A percentile compares a stretch with the other conserved stretches of the same genome.
These are phyloP conservation scores for Schizotus pectinicornis DNA, from an alignment of 2,888 invertebrate species.

Conservation along the genomic window DNA sequence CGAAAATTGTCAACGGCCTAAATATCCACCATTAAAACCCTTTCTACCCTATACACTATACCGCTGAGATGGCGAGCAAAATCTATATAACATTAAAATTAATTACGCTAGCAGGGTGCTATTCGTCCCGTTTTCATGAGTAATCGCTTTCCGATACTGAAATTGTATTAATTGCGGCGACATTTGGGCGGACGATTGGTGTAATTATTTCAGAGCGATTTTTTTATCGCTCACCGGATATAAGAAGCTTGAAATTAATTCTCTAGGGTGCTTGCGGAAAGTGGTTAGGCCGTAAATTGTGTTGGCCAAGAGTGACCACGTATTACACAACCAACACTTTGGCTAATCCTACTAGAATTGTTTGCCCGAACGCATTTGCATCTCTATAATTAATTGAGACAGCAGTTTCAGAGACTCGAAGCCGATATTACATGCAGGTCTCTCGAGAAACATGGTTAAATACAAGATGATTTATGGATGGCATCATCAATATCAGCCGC, in stretches of 20 bases:
- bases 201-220: not conserved
- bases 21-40: constrained; percentile 18
- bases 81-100: constrained; percentile 17
- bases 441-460: constrained; percentile 1
- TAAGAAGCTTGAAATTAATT: constrained; percentile 10
- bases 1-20: constrained; percentile 16
- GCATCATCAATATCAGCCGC: not conserved
- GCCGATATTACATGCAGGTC: not conserved
- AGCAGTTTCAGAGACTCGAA: constrained; percentile 26
- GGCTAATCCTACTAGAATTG: constrained; percentile 37
- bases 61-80: not conserved
- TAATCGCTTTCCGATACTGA: constrained; percentile 23
- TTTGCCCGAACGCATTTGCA: constrained; percentile 35
- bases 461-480: constrained; percentile 5
- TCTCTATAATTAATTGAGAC: constrained; percentile 32
- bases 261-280: constrained; percentile 2
- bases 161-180: constrained; percentile 20
- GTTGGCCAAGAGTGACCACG: constrained; percentile 31
- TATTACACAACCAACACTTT: constrained; percentile 29
- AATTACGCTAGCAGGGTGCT: constrained; percentile 11
- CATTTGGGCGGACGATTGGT: constrained; percentile 12
- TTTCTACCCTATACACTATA: constrained; percentile 2
- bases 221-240: not conserved
- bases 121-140: constrained; percentile 19
- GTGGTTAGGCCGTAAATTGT: constrained; percentile 32